Percentiles rank a stretch among this genome's conserved stretches.
These are phyloP conservation scores for Cryptus viduatorius DNA, from an alignment of 2,888 invertebrate species.

Conservation along the genomic window DNA sequence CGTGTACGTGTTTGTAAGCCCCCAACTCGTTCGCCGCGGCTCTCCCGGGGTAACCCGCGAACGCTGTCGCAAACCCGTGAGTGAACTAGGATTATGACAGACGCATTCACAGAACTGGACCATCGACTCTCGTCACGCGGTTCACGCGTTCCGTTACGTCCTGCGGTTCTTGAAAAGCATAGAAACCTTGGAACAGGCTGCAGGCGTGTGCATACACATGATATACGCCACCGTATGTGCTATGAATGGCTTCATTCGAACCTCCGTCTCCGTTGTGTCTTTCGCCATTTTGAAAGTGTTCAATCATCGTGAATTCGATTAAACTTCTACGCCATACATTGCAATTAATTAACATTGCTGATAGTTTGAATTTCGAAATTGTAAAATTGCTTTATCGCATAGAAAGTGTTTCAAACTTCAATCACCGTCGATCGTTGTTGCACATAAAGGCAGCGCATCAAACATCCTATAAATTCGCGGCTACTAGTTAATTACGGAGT, in stretches of 20 bases:
- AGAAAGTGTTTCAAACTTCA: background rate
- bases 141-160: conserved; percentile 22
- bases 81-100: conserved; percentile 57
- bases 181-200: conserved; percentile 23
- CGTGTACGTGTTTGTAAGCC: conserved; percentile 57
- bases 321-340: too few relatives aligned
- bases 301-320: too few relatives aligned
- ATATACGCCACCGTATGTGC: background rate
- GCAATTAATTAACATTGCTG: background rate
- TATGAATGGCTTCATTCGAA: background rate
- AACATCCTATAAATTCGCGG: conserved; percentile 34
- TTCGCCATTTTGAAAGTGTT: too few relatives aligned
- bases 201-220: background rate
- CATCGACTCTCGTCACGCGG: conserved; percentile 40
- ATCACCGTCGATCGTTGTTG: background rate
- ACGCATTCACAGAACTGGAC: conserved; percentile 42
- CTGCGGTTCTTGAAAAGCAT: conserved; percentile 3
- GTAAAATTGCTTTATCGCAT: background rate
- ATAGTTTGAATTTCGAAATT: background rate
- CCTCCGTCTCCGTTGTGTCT: background rate
- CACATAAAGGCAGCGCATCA: conserved; percentile 17
- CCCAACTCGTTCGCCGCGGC: conserved; percentile 43
- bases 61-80: conserved; percentile 12
- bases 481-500: conserved; percentile 45
- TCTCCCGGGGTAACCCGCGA: conserved; percentile 17